These are phyloP conservation scores for Scelioninae gen. 1 DNA, from an alignment of 2,888 invertebrate species.

Conservation along the genomic window DNA sequence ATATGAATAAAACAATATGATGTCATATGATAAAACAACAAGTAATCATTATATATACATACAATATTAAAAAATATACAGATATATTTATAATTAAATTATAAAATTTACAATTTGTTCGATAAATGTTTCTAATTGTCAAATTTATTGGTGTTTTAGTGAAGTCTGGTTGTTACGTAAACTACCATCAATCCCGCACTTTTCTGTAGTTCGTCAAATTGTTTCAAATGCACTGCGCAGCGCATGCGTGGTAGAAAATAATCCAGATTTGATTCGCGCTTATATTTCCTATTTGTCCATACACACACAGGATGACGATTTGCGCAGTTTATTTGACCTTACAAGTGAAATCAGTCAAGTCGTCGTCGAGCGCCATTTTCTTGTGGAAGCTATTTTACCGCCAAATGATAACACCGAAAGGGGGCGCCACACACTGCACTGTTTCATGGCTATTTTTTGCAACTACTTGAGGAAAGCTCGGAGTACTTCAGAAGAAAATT, in stretches of 20 bases:
- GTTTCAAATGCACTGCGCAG: conserved; percentile 90
- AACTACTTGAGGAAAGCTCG: conserved; percentile 90
- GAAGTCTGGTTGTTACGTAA: conserved; percentile 87
- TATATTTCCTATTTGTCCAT: conserved; percentile 94
- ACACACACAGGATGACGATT: conserved; percentile 88
- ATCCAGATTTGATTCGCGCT: conserved; percentile 91
- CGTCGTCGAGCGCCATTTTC: conserved; percentile 95
- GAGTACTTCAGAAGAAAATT: conserved; percentile 86
- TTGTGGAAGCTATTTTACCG: conserved; percentile 92
- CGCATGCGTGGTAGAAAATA: conserved; percentile 96
- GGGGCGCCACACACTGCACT: conserved; percentile 87
- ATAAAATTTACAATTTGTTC: background rate
- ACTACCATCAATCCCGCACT: conserved; percentile 91
- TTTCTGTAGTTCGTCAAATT: conserved; percentile 89
- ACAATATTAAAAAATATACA: no score
- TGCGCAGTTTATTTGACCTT: conserved; percentile 89
- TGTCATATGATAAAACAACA: no score
- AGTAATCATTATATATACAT: no score
- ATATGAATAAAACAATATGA: no score
- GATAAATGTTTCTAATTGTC: background rate
- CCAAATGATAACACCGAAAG: conserved; percentile 84
- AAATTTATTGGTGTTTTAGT: conserved; percentile 68
- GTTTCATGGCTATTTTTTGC: conserved; percentile 89
- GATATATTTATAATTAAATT: no score
- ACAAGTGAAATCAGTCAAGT: conserved; percentile 94